Base-by-base conservation (phyloP, 2,797 vertebrate species). In the Halcyon leucocephala region DNA sequence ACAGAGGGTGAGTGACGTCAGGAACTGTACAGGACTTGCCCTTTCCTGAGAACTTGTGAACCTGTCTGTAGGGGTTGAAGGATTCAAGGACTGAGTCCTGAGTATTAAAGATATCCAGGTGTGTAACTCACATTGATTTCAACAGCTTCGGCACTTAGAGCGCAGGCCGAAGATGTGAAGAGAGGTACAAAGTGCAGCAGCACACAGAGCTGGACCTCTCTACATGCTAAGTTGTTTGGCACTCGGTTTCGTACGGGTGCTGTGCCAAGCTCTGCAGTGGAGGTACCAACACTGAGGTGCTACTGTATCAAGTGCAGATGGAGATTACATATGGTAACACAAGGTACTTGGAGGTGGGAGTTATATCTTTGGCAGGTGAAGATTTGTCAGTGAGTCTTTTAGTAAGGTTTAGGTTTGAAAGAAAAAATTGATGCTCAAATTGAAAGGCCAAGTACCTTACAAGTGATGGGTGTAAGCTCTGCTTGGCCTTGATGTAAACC, bases 1-100 rank as follows among this genome's bases (percentile, higher is more conserved):
- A 78, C 48, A 91, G 76, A 80, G 7, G 25, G 17, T 51, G 26
- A 62, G 19, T 51, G 28, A 62, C 21, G 60, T 6, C 19, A 61
- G 39, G 48, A 95, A 39, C n/a, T 77, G 35, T 16, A 52, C 28
- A 82, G 42, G 49, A 79, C 46, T 90, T 20, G 1, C 22, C 37
- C 15, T 39, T 86, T 93, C 90, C 95, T 95, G 91, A 91, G 91
- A 94, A 69, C 19, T 61, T 79, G 39, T 58, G 60, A 82, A 80
- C 14, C 24, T 3, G 0, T 42, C 65, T 5, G 6, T 15, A 70
- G 48, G 26, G 31, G 71, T 0, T 65, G 55, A 74, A 79, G 48
- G 49, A 72, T 51, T 94, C 52, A 54, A 72, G 61, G 37, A 62
- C 58, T 1, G 22, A 70, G 33, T 52, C 51, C 48, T 69, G 49